Evolutionary conservation across 2,113 vertebrate species (phyloP).

Genomic region (Eclectus roratus): DNA sequence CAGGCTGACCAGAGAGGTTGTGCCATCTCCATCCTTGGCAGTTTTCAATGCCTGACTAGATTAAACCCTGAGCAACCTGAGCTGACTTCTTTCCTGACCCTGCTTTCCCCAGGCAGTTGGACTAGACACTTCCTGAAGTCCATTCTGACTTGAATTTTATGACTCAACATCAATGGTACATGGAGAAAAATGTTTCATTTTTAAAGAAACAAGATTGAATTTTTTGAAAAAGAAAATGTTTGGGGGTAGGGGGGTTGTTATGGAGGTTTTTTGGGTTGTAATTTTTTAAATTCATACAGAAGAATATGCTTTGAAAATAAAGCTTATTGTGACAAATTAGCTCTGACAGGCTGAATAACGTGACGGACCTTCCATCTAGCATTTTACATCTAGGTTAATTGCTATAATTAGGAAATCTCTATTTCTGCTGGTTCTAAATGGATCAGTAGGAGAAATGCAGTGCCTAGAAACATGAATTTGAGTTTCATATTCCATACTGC

Average conservation of each 20-base stretch:
- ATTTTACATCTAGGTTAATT: neutral
- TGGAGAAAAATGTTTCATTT: neutral
- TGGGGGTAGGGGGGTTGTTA: rapidly evolving
- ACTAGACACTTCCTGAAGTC: neutral
- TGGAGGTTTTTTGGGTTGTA: rapidly evolving
- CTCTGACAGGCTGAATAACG: neutral
- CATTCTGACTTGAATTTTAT: neutral
- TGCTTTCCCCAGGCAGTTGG: neutral
- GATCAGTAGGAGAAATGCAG: neutral
- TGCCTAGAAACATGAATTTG: neutral
- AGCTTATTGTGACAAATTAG: neutral
- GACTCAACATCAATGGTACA: neutral
- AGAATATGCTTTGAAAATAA: neutral
- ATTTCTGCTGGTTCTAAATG: neutral
- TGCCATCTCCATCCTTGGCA: neutral
- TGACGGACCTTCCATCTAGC: neutral
- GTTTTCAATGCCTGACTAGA: rapidly evolving
- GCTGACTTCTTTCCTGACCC: neutral
- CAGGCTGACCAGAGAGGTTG: neutral
- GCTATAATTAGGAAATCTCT: neutral
- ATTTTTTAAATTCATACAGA: neutral
- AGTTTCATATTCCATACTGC: neutral
- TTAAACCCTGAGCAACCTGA: neutral
- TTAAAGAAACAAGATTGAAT: neutral
- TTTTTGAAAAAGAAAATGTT: neutral